Conservation (phyloP, 2,113 vertebrate species). For the Cisticola juncidis region DNA sequence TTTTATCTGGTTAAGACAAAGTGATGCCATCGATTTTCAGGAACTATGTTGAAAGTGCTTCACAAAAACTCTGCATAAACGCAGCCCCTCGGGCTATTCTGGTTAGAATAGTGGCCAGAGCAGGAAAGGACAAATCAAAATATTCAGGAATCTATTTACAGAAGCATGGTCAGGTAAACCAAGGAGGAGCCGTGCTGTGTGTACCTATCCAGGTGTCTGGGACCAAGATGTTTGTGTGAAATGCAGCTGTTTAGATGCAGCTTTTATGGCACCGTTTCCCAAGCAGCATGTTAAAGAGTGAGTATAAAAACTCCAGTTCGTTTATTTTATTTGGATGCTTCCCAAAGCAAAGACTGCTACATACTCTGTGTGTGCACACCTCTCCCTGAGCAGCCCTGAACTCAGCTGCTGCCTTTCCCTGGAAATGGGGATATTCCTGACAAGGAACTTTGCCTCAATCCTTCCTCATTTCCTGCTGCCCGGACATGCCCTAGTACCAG, state of each 20-base stretch:
- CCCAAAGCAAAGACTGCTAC: constrained; percentile 39
- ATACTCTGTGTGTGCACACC: background rate
- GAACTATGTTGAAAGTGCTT: constrained; percentile 1
- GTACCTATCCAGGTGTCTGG: background rate
- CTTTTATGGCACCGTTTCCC: background rate
- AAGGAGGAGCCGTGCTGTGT: background rate
- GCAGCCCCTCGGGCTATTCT: background rate
- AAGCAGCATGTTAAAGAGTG: background rate
- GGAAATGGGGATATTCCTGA: background rate
- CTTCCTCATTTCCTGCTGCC: background rate
- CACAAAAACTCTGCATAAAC: background rate
- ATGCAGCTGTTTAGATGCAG: background rate
- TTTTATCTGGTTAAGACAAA: constrained; percentile 16
- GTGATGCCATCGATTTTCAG: background rate
- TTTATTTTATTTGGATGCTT: constrained; percentile 48
- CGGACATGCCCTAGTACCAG: background rate
- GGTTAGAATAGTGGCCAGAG: background rate
- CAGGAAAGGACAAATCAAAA: background rate
- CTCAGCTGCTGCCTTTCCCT: background rate
- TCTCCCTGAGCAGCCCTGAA: constrained; percentile 10
- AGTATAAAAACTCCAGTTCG: background rate
- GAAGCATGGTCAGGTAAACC: background rate
- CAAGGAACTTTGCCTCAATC: background rate
- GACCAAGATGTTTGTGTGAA: background rate
- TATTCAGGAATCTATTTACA: background rate